Percentiles rank a stretch among this genome's conserved stretches.
These are phyloP conservation scores for Drosophila leonis DNA, from an alignment of 2,888 invertebrate species.

Conservation along the genomic window DNA sequence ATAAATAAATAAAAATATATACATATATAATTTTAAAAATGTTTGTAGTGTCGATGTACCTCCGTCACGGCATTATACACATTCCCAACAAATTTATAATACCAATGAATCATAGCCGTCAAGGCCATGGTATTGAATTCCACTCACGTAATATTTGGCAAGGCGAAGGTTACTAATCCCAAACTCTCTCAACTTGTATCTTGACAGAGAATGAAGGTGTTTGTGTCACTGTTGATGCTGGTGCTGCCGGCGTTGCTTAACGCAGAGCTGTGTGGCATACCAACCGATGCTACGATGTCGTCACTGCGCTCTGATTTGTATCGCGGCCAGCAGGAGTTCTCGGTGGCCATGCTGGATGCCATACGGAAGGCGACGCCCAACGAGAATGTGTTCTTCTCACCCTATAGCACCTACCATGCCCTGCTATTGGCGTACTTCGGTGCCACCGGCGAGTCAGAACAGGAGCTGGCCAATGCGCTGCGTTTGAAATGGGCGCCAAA, in stretches of 20 bases:
- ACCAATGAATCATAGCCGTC: not conserved
- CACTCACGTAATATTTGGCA: conserved; percentile 34
- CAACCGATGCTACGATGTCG: conserved; percentile 8
- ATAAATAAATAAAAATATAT: not conserved
- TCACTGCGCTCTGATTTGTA: conserved; percentile 84
- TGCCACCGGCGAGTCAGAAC: conserved; percentile 90
- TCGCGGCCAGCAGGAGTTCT: conserved; percentile 89
- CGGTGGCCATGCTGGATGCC: conserved; percentile 89
- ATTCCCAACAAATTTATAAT: not conserved
- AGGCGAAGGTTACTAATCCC: conserved; percentile 29
- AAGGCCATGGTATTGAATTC: conserved; percentile 27
- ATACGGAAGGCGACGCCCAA: conserved; percentile 88
- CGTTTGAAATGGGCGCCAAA: conserved; percentile 85
- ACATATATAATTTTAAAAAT: not conserved
- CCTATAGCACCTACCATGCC: conserved; percentile 94
- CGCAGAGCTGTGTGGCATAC: conserved; percentile 49
- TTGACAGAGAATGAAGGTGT: conserved; percentile 54
- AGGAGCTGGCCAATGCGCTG: conserved; percentile 74
- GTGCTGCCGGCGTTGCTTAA: conserved; percentile 55
- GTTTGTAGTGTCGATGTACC: not conserved
- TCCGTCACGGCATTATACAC: conserved; percentile 2
- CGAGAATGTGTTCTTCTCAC: conserved; percentile 94
- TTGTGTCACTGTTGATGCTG: conserved; percentile 44
- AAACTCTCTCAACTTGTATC: conserved; percentile 1
- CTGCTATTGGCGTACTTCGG: conserved; percentile 92